phyloP scores from a whole-genome alignment of 2,888 invertebrate species.

The Nysson spinosus region DNA sequence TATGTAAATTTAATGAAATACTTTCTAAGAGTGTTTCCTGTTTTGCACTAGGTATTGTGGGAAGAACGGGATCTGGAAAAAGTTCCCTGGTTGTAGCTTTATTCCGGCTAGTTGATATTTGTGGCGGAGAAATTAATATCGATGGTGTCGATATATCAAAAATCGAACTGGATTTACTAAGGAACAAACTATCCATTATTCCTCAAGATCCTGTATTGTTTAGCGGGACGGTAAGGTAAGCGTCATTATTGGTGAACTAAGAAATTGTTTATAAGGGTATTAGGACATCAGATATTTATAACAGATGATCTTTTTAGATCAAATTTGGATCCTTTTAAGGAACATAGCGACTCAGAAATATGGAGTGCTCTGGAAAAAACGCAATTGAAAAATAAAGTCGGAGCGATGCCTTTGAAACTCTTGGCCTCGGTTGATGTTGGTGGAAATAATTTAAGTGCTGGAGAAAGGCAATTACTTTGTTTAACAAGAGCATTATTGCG shows the following conservation, averaged over 20 bases:
- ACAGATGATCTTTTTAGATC: slow-evolving; percentile 76
- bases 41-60: slow-evolving; percentile 78
- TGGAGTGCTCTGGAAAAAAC: slow-evolving; percentile 78
- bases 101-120: slow-evolving; percentile 81
- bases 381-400: slow-evolving; percentile 76
- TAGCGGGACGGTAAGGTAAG: slow-evolving; percentile 80
- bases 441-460: slow-evolving; percentile 74
- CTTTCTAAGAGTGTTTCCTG: too few species aligned
- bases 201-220: slow-evolving; percentile 83
- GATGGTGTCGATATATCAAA: slow-evolving; percentile 79
- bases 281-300: too few species aligned
- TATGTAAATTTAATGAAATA: background rate
- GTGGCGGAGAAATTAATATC: slow-evolving; percentile 78
- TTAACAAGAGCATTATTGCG: slow-evolving; percentile 81
- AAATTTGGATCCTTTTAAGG: slow-evolving; percentile 77
- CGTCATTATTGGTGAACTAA: background rate
- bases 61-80: slow-evolving; percentile 79
- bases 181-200: slow-evolving; percentile 79
- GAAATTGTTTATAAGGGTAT: too few species aligned
- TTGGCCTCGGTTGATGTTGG: slow-evolving; percentile 77
- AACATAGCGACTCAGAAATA: slow-evolving; percentile 73
- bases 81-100: slow-evolving; percentile 80
- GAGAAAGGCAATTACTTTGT: slow-evolving; percentile 82
- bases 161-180: slow-evolving; percentile 75
- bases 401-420: slow-evolving; percentile 71